A percentile compares a stretch with the other conserved stretches of the same genome.
Conservation (phyloP, 2,113 vertebrate genomes). For the Oryzias melastigma region DNA sequence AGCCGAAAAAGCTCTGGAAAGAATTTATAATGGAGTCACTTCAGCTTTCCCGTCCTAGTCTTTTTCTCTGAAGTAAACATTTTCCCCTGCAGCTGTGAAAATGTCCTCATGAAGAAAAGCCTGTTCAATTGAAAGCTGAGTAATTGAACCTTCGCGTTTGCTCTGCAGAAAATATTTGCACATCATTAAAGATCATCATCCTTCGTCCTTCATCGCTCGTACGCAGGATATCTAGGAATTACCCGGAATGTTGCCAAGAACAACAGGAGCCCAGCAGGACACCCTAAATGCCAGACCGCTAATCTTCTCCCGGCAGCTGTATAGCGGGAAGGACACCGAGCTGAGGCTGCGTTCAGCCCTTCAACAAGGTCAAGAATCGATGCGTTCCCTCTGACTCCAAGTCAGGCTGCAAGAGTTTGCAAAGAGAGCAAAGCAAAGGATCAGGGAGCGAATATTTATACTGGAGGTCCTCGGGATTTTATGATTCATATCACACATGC, state of each 20-base stretch:
- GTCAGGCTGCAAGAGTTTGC: slow-evolving; percentile 34
- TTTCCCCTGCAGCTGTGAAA: slow-evolving; percentile 27
- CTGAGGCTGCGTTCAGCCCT: slow-evolving; percentile 57
- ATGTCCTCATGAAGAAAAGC: slow-evolving; percentile 6
- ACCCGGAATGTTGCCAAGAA: slow-evolving; percentile 22
- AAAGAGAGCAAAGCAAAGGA: slow-evolving; percentile 20
- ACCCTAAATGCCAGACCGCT: slow-evolving; percentile 44
- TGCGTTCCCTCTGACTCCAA: slow-evolving; percentile 43
- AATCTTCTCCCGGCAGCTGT: slow-evolving; percentile 64
- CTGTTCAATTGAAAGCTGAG: slow-evolving; percentile 18
- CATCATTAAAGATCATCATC: slow-evolving; percentile 2
- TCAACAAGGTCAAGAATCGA: slow-evolving; percentile 69
- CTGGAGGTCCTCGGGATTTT: slow-evolving; percentile 58
- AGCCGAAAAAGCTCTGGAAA: slow-evolving; percentile 37
- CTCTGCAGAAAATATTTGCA: not conserved
- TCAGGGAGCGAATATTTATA: slow-evolving; percentile 45
- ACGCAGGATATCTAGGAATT: slow-evolving; percentile 26
- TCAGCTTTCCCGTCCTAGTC: slow-evolving; percentile 28
- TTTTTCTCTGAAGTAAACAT: slow-evolving; percentile 38
- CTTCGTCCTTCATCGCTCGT: slow-evolving; percentile 8
- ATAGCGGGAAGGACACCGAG: slow-evolving; percentile 59
- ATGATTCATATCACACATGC: slow-evolving; percentile 66
- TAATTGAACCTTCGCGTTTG: slow-evolving; percentile 18
- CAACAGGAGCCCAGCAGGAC: slow-evolving; percentile 20
- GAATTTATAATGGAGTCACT: slow-evolving; percentile 41